These are phyloP conservation scores for Heliothis peltigera DNA, from an alignment of 2,888 invertebrate genomes.

Conservation along the genomic window DNA sequence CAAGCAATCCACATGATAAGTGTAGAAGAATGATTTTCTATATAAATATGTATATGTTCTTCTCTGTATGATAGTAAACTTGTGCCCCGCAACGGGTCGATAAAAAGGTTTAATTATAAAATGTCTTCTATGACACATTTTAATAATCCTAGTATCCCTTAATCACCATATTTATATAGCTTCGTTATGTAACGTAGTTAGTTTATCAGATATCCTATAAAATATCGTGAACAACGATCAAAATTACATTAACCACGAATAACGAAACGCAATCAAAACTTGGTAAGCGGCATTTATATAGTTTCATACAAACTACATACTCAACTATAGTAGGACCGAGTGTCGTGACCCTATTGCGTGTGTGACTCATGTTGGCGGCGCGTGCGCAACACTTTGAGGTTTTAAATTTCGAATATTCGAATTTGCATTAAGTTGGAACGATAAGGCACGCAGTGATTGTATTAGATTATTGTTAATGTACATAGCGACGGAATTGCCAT, in stretches of 20 bases:
- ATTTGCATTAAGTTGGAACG: slow-evolving; percentile 74
- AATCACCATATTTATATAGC: too few species aligned
- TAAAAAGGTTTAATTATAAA: too few species aligned
- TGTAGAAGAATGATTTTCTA: too few species aligned
- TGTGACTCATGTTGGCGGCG: slow-evolving; percentile 85
- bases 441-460: slow-evolving; percentile 75
- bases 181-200: too few species aligned
- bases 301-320: slow-evolving; percentile 66
- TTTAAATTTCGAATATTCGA: slow-evolving; percentile 85
- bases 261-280: slow-evolving; percentile 82
- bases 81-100: too few species aligned
- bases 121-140: too few species aligned
- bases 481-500: slow-evolving; percentile 21
- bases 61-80: too few species aligned
- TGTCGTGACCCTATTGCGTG: slow-evolving; percentile 88
- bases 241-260: slow-evolving; percentile 64
- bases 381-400: slow-evolving; percentile 84
- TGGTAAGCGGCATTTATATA: slow-evolving; percentile 77
- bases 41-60: too few species aligned
- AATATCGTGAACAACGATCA: slow-evolving; percentile 61
- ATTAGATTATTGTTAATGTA: slow-evolving; percentile 54
- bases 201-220: too few species aligned
- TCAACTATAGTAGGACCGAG: slow-evolving; percentile 69
- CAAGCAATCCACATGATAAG: too few species aligned
- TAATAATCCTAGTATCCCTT: too few species aligned